Evolutionary conservation across 2,797 vertebrate species (phyloP).

Genomic region (Crypturellus tataupa): DNA sequence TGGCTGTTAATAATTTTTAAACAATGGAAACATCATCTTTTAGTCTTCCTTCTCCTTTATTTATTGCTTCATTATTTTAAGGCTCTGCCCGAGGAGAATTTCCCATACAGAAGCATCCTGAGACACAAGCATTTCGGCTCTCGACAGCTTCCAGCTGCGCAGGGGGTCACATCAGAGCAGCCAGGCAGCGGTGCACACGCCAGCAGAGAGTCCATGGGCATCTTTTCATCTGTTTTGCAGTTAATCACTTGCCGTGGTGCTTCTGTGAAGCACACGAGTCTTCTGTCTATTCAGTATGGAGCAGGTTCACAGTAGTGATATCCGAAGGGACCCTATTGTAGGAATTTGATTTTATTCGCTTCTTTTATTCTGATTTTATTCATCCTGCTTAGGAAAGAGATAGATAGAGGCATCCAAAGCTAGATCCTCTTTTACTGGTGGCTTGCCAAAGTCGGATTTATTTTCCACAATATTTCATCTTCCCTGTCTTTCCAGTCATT

Average conservation of each 20-base stretch:
- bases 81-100: not conserved
- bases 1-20: not conserved
- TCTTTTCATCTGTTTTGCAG: not conserved
- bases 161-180: not conserved
- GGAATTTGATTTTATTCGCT: constrained; percentile 2
- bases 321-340: not conserved
- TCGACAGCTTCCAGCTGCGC: not conserved
- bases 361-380: constrained; percentile 39
- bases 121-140: not conserved
- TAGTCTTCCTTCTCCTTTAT: not conserved
- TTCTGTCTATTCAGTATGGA: not conserved
- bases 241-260: not conserved
- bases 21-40: not conserved
- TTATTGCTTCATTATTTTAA: not conserved
- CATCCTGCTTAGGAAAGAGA: not conserved
- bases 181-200: not conserved
- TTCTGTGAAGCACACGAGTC: not conserved
- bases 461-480: constrained; percentile 60
- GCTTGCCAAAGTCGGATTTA: constrained; percentile 56
- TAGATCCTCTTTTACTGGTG: constrained; percentile 45
- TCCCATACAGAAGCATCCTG: not conserved
- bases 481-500: constrained; percentile 50
- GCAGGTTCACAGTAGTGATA: not conserved
- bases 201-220: not conserved
- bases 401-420: not conserved